These are phyloP conservation scores for Drosophila pandora DNA, from an alignment of 1,140 invertebrate species.

Conservation along the genomic window DNA sequence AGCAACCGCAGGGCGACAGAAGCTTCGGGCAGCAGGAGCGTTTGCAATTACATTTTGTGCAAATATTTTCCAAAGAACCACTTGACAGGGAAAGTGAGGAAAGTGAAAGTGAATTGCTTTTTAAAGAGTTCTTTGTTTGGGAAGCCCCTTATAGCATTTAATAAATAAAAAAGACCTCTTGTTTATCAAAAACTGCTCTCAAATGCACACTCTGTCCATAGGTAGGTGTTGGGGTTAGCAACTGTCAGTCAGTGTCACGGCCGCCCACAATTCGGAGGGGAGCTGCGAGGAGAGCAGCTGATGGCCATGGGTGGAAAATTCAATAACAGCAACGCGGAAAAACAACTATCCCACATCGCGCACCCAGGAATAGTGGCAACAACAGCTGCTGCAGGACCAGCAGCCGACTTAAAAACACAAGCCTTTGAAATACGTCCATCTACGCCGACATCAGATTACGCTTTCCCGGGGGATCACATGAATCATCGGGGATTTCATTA, in stretches of 20 bases:
- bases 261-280: constrained; percentile 16
- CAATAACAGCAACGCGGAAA: constrained; percentile 54
- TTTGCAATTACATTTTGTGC: not conserved
- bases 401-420: constrained; percentile 24
- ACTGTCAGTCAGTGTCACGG: constrained; percentile 69
- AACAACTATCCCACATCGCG: constrained; percentile 27
- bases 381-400: constrained; percentile 35
- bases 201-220: constrained; percentile 5
- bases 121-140: too few species aligned
- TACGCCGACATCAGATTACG: constrained; percentile 7
- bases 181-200: too few species aligned
- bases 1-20: constrained; percentile 23
- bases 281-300: constrained; percentile 31
- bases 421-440: constrained; percentile 2
- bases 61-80: not conserved
- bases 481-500: not conserved
- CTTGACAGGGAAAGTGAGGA: not conserved
- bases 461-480: not conserved
- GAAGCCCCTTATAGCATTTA: too few species aligned
- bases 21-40: not conserved
- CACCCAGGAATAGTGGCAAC: constrained; percentile 29
- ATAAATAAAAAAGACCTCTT: too few species aligned
- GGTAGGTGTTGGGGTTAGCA: constrained; percentile 53
- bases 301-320: constrained; percentile 54
- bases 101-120: not conserved